Base-by-base conservation (phyloP, 2,888 invertebrate species). In the Pharmacophagus antenor region DNA sequence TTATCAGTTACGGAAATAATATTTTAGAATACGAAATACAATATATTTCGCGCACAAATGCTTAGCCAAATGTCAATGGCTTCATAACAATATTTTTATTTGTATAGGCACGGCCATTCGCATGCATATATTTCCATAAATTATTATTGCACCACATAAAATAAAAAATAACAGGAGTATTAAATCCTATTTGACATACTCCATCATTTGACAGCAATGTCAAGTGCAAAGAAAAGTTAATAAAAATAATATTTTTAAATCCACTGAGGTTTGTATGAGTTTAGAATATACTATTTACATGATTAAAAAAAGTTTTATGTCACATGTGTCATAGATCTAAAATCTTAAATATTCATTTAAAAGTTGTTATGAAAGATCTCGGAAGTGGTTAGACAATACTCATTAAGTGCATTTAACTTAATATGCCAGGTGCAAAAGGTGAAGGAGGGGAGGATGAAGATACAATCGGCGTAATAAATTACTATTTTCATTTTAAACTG, bases 361-460 rank as follows among this genome's bases (percentile, higher is more conserved):
- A 15, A n/a, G 0, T 6, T 37, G 6, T 37, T n/a, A 37, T 15
- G n/a, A 37, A n/a, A n/a, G 15, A 37, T 37, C n/a, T 37, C 4
- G 15, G 15, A n/a, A n/a, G 8, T 3, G 4, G n/a, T n/a, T 37
- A 1, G 0, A n/a, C 5, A n/a, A 37, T 37, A n/a, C 2, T 3
- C n/a, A 5, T 37, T 37, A n/a, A 37, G n/a, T 37, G n/a, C n/a
- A 37, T 37, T 37, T 37, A n/a, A 37, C n/a, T 37, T 37, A 37
- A 37, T 27, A 78, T 77, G 79, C 71, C 72, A 21, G 84, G 73
- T 65, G 42, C 31, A 15, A 83, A 83, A 67, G 86, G 84, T 2
- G 88, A 87, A 70, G 74, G 69, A 3, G 78, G 80, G 1, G 89
- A 89, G 66, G 88, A 88, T 70, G 76, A 76, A 27, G 88, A 89